Conservation (phyloP, 2,113 vertebrate genomes). For the Cheilinus undulatus region DNA sequence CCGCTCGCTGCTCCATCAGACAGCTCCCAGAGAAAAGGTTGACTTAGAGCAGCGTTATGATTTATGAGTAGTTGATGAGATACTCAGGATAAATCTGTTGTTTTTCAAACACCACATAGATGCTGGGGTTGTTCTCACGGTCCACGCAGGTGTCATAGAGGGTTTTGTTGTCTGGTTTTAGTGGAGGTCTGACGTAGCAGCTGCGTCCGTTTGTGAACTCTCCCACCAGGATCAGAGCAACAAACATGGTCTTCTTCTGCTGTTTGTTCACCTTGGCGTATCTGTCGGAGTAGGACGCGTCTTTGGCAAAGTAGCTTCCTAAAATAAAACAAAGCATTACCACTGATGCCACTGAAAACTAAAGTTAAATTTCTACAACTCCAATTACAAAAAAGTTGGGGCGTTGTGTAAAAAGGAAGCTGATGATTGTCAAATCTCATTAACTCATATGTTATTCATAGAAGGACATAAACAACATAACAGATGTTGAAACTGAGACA, state of each 20-base stretch:
- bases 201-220: conserved; percentile 61
- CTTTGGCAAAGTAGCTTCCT: conserved; percentile 85
- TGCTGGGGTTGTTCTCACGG: conserved; percentile 53
- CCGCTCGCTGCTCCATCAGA: too few relatives aligned
- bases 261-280: conserved; percentile 13
- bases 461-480: too few relatives aligned
- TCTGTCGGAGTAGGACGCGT: conserved; percentile 73
- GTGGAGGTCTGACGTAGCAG: conserved; percentile 46
- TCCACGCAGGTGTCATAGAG: conserved; percentile 82
- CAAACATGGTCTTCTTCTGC: conserved; percentile 69
- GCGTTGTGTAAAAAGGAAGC: too few relatives aligned
- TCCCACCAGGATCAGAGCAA: conserved; percentile 75
- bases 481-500: too few relatives aligned
- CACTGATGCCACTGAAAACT: too few relatives aligned
- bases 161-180: conserved; percentile 46
- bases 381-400: too few relatives aligned
- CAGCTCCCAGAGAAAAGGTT: too few relatives aligned
- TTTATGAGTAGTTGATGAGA: conserved; percentile 74
- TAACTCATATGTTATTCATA: too few relatives aligned
- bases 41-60: not conserved
- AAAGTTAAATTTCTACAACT: too few relatives aligned
- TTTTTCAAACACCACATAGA: conserved; percentile 86
- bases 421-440: too few relatives aligned
- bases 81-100: conserved; percentile 83
- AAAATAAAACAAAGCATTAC: not conserved